phyloP scores from a whole-genome alignment of 1,140 invertebrate genomes.

The Dufourea novaeangliae region DNA sequence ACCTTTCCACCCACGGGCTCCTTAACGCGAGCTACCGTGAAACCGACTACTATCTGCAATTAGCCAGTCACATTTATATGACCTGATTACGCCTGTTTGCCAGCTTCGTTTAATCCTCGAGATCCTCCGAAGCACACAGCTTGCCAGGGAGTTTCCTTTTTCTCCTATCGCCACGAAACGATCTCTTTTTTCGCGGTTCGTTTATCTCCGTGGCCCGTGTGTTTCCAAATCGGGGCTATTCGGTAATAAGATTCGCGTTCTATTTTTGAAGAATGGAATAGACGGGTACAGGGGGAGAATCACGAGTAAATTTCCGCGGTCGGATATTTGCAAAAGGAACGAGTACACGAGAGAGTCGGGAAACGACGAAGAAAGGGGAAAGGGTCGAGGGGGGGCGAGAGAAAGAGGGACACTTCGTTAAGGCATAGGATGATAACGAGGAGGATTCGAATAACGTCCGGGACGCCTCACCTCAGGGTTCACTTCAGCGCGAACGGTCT shows the following conservation, averaged over 20 bases:
- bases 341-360: neutral
- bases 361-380: neutral
- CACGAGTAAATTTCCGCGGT: slow-evolving; percentile 5
- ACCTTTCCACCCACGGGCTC: slow-evolving; percentile 47
- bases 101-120: slow-evolving; percentile 51
- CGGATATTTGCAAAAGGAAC: neutral
- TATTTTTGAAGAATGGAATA: no score
- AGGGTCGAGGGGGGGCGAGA: slow-evolving; percentile 44
- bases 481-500: slow-evolving; percentile 67
- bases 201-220: neutral
- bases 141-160: slow-evolving; percentile 11
- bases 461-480: slow-evolving; percentile 52
- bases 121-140: slow-evolving; percentile 4
- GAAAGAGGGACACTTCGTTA: slow-evolving; percentile 61
- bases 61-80: slow-evolving; percentile 73
- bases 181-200: neutral
- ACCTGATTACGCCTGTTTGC: slow-evolving; percentile 64
- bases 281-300: no score
- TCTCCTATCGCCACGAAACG: neutral
- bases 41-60: slow-evolving; percentile 72
- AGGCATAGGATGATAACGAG: slow-evolving; percentile 59
- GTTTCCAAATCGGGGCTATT: no score
- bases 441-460: slow-evolving; percentile 60
- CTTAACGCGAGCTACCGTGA: slow-evolving; percentile 30
- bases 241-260: neutral